These are phyloP conservation scores for Percopsis transmontana DNA, from an alignment of 2,113 vertebrate genomes.

Conservation along the genomic window DNA sequence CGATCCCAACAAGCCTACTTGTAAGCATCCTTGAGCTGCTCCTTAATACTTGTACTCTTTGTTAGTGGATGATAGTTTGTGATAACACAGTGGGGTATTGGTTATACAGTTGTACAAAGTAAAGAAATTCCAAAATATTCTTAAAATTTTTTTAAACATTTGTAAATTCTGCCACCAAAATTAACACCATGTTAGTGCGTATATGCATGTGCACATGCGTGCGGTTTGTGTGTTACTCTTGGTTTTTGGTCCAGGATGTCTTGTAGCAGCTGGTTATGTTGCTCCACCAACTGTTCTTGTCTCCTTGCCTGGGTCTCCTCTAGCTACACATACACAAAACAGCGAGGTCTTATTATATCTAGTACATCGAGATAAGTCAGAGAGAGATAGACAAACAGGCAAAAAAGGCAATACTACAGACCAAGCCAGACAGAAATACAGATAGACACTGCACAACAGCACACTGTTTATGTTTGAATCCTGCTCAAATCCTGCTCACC, in stretches of 20 bases:
- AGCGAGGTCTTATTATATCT: too few relatives aligned
- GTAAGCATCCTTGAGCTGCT: too few relatives aligned
- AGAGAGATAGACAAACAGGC: neutral
- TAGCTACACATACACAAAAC: slow-evolving; percentile 73
- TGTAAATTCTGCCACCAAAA: neutral
- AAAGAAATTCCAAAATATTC: neutral
- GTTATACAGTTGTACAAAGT: too few relatives aligned
- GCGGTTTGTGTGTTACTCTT: slow-evolving; percentile 79
- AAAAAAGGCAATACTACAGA: too few relatives aligned
- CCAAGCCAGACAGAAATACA: neutral
- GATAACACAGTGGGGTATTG: too few relatives aligned
- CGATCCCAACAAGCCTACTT: too few relatives aligned
- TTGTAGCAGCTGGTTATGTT: slow-evolving; percentile 91
- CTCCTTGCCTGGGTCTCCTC: slow-evolving; percentile 96
- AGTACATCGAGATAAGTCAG: neutral
- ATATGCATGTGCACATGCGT: neutral
- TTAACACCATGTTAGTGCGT: neutral
- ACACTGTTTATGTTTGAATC: neutral
- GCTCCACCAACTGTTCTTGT: slow-evolving; percentile 92
- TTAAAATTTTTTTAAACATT: neutral
- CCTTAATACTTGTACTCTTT: too few relatives aligned
- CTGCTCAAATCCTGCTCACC: slow-evolving; percentile 75
- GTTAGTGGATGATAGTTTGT: too few relatives aligned
- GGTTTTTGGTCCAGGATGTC: slow-evolving; percentile 94
- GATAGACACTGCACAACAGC: neutral